A percentile compares a stretch with the other conserved stretches of the same genome.
Conservation (phyloP, 2,113 vertebrate species). For the Pitta sordida region DNA sequence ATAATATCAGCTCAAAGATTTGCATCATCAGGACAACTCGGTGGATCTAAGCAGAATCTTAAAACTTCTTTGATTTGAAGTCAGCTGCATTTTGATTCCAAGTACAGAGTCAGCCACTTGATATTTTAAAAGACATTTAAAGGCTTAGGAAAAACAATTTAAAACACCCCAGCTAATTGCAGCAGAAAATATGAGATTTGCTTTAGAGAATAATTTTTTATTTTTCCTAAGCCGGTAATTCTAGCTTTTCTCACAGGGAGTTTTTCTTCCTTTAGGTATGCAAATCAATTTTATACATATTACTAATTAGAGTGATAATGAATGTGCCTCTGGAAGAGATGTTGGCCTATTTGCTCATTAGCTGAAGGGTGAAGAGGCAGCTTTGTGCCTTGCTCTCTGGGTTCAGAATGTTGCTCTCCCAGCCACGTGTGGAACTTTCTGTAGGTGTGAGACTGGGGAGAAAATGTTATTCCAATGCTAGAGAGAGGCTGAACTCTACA, state of each 20-base stretch:
- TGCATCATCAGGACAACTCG: neutral
- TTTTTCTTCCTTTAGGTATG: constrained; percentile 39
- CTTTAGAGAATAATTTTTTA: constrained; percentile 12
- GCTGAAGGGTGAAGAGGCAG: neutral
- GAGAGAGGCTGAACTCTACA: neutral
- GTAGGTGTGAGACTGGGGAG: neutral
- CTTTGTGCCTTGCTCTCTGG: neutral
- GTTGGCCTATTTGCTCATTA: constrained; percentile 26
- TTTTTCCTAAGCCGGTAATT: constrained; percentile 1
- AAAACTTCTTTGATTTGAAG: neutral
- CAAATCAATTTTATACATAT: constrained; percentile 21
- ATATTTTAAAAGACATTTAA: neutral
- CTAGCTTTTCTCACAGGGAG: neutral
- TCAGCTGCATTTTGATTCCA: neutral
- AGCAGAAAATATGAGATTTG: constrained; percentile 20
- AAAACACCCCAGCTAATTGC: neutral
- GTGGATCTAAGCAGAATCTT: neutral
- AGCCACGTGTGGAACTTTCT: rapidly evolving
- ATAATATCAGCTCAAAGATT: neutral
- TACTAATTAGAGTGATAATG: constrained; percentile 34
- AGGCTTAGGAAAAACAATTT: constrained; percentile 29
- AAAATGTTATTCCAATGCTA: neutral
- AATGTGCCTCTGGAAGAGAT: neutral
- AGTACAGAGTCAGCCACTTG: neutral
- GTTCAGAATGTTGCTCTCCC: neutral